Conservation (phyloP, 2,113 vertebrate genomes). For the Hippocampus mohnikei region DNA sequence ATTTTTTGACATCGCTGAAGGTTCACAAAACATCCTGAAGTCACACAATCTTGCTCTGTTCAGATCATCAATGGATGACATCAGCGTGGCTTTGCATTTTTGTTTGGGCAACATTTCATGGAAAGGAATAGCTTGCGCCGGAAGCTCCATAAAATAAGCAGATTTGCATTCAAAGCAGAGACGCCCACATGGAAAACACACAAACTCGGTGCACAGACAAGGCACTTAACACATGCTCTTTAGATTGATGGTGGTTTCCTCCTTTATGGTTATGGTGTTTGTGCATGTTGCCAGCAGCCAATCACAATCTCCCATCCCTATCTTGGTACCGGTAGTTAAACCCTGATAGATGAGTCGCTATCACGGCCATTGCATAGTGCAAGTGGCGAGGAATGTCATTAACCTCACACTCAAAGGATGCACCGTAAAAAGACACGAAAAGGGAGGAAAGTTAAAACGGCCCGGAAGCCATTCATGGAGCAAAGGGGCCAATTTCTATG, state of each 20-base stretch:
- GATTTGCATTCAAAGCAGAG: no score
- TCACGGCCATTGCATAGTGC: background rate
- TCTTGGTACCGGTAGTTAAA: constrained; percentile 4
- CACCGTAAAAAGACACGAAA: background rate
- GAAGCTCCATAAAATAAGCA: no score
- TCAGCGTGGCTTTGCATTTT: no score
- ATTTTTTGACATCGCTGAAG: no score
- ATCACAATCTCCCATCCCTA: background rate
- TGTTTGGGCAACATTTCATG: no score
- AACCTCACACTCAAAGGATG: background rate
- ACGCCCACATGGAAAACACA: background rate
- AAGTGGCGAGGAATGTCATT: background rate
- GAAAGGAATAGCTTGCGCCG: no score
- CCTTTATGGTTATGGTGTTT: constrained; percentile 18
- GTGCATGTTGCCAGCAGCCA: background rate
- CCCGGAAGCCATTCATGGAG: constrained; percentile 12
- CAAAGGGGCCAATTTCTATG: constrained; percentile 1
- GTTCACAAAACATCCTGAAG: no score
- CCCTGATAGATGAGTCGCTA: background rate
- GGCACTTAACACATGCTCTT: background rate
- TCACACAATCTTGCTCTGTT: no score
- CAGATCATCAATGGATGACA: no score
- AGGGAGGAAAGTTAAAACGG: background rate
- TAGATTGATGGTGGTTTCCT: constrained; percentile 11
- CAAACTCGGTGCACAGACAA: background rate